A percentile compares a stretch with the other conserved stretches of the same genome.
Conservation (phyloP, 2,888 invertebrate species). For the Xanthostigma xanthostigma region DNA sequence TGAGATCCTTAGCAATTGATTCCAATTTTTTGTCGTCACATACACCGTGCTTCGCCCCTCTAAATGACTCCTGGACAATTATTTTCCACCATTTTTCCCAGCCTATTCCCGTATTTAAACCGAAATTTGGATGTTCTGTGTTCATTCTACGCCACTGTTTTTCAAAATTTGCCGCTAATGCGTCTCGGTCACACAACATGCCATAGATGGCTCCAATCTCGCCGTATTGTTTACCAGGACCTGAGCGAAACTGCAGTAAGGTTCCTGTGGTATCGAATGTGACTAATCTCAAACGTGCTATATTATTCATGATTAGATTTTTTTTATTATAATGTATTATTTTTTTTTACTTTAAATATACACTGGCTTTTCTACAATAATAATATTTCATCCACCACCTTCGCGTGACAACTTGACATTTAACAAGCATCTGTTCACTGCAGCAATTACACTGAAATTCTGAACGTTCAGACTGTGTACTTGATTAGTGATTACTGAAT, state of each 20-base stretch:
- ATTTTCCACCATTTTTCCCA: constrained; percentile 76
- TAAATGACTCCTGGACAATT: constrained; percentile 50
- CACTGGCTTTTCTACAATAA: too few species aligned
- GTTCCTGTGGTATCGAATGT: constrained; percentile 87
- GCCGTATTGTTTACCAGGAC: constrained; percentile 62
- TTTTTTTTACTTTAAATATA: not conserved
- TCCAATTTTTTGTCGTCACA: constrained; percentile 28
- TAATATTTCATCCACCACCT: too few species aligned
- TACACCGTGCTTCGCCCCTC: constrained; percentile 29
- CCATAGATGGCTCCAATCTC: constrained; percentile 56
- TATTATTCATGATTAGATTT: constrained; percentile 27
- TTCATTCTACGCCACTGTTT: constrained; percentile 47
- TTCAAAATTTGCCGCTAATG: constrained; percentile 45
- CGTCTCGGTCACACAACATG: constrained; percentile 39
- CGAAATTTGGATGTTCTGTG: constrained; percentile 66
- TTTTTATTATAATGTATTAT: not conserved
- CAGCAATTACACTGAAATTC: not conserved
- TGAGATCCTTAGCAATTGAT: constrained; percentile 41
- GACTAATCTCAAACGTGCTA: constrained; percentile 43
- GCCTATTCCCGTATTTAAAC: constrained; percentile 44
- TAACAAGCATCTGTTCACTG: not conserved
- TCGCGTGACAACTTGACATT: not conserved
- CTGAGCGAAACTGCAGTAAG: constrained; percentile 50
- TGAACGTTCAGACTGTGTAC: too few species aligned
- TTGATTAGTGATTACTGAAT: too few species aligned